Percentiles rank a stretch among this genome's conserved stretches.
phyloP scores from a whole-genome alignment of 1,140 invertebrate genomes.

The Medauroidea extradentata region DNA sequence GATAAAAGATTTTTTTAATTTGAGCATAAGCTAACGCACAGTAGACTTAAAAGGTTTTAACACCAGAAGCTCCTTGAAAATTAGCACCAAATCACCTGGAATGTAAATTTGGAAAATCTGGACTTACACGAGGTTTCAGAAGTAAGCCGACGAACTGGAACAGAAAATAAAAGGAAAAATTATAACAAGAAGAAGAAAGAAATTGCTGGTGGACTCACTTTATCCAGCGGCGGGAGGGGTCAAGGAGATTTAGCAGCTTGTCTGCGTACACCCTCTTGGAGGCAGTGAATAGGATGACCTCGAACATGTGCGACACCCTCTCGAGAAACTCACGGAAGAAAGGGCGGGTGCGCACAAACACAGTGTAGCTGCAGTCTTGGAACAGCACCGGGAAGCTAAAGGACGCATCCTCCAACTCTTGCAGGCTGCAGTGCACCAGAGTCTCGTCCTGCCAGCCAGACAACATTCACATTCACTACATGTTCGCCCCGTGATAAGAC shows the following conservation, averaged over 20 bases:
- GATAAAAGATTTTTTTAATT: too few species aligned
- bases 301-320: constrained; percentile 82
- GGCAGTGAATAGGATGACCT: constrained; percentile 95
- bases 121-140: too few species aligned
- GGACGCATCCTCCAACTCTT: constrained; percentile 85
- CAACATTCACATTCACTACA: too few species aligned
- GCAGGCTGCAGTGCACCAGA: constrained; percentile 90
- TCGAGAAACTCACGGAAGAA: constrained; percentile 90
- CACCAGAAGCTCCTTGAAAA: too few species aligned
- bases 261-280: constrained; percentile 95
- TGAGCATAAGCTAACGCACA: too few species aligned
- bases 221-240: constrained; percentile 84
- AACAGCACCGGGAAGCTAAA: constrained; percentile 93
- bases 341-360: constrained; percentile 89
- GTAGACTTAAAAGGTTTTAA: too few species aligned
- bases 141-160: too few species aligned
- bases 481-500: too few species aligned
- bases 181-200: too few species aligned
- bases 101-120: too few species aligned
- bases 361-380: constrained; percentile 84
- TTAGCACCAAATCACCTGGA: too few species aligned
- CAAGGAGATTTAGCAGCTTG: constrained; percentile 87
- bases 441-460: constrained; percentile 78
- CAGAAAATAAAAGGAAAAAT: too few species aligned
- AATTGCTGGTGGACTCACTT: constrained; percentile 68